phyloP scores from a whole-genome alignment of 2,113 vertebrate genomes.

The Dolichallabes microphthalmus region DNA sequence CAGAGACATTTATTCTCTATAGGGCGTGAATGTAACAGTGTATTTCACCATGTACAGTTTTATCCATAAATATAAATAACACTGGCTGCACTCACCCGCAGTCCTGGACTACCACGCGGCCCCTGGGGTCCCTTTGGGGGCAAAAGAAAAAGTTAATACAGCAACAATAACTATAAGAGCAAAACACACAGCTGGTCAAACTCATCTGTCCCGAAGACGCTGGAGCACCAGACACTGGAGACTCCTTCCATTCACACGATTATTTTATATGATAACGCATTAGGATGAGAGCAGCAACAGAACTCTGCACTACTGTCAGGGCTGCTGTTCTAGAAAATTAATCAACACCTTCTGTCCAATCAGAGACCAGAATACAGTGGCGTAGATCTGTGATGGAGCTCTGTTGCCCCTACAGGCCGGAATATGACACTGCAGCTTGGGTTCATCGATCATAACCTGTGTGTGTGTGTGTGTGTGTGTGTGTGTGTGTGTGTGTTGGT shows the following conservation, averaged over 20 bases:
- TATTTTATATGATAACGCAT: neutral
- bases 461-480: neutral
- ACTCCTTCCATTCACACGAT: neutral
- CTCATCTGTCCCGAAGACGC: neutral
- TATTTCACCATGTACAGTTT: neutral
- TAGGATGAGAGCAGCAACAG: neutral
- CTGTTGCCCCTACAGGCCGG: slow-evolving; percentile 51
- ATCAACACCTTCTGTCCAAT: neutral
- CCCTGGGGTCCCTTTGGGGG: slow-evolving; percentile 87
- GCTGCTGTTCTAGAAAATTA: neutral
- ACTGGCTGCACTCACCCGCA: slow-evolving; percentile 78
- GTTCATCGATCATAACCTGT: neutral
- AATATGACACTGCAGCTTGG: slow-evolving; percentile 15
- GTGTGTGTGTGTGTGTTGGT: too few species aligned
- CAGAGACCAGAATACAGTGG: neutral
- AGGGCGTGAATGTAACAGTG: too few species aligned
- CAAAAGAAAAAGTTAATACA: slow-evolving; percentile 29
- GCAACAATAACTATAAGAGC: neutral
- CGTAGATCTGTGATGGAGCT: slow-evolving; percentile 6
- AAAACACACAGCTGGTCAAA: neutral
- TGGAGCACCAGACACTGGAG: neutral
- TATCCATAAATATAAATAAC: neutral
- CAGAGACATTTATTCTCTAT: too few species aligned
- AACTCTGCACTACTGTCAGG: neutral
- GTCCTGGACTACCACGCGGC: slow-evolving; percentile 82